These are phyloP conservation scores for Pitangus sulphuratus DNA, from an alignment of 2,797 vertebrate species.

Conservation along the genomic window DNA sequence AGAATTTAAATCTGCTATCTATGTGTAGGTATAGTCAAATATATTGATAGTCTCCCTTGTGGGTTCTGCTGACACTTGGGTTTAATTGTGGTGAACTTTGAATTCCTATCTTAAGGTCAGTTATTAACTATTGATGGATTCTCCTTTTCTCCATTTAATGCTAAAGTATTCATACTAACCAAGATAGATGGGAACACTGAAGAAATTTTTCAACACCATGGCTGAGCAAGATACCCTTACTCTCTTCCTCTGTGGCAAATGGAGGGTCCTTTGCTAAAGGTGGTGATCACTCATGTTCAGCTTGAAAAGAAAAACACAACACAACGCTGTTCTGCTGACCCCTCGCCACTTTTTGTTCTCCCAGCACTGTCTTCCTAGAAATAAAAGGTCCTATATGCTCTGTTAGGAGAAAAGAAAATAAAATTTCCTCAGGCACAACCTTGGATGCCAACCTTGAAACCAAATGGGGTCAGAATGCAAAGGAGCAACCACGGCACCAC, in stretches of 20 bases:
- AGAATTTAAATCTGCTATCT: conserved; percentile 71
- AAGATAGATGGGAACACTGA: conserved; percentile 74
- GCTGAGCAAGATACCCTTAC: conserved; percentile 64
- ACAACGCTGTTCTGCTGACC: neutral
- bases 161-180: conserved; percentile 81
- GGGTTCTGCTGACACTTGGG: conserved; percentile 77
- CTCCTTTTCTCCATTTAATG: conserved; percentile 81
- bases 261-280: conserved; percentile 54
- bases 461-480: conserved; percentile 62
- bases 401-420: conserved; percentile 37
- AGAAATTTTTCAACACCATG: conserved; percentile 74
- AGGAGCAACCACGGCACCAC: conserved; percentile 32
- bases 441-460: conserved; percentile 73
- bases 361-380: neutral
- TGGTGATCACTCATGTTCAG: conserved; percentile 66
- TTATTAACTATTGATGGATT: conserved; percentile 85
- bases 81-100: conserved; percentile 83
- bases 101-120: conserved; percentile 84
- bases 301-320: conserved; percentile 1
- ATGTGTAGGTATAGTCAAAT: conserved; percentile 71
- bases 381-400: conserved; percentile 14
- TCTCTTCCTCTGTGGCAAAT: conserved; percentile 59
- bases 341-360: neutral
- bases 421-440: conserved; percentile 69
- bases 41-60: conserved; percentile 76